These are phyloP conservation scores for Anaspis maculata DNA, from an alignment of 2,888 invertebrate species.

Conservation along the genomic window DNA sequence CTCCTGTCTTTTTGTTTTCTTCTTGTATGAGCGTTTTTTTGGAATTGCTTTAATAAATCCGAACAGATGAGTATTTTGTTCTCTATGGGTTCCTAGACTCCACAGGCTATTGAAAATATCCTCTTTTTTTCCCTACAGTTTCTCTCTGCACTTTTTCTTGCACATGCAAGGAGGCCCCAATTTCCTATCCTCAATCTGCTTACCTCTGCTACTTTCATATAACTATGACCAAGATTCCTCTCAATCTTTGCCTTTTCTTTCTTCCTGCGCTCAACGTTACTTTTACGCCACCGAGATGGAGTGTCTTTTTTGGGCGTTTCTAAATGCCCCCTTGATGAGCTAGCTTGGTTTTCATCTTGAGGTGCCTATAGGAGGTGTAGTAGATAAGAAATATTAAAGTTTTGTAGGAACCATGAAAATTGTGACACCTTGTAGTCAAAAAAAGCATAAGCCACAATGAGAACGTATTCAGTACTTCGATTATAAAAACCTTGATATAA, in stretches of 20 bases:
- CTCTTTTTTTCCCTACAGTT: slow-evolving; percentile 5
- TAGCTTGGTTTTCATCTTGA: too few species aligned
- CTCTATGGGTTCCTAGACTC: slow-evolving; percentile 8
- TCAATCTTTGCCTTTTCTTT: neutral
- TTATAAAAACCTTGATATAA: too few species aligned
- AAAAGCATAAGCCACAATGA: too few species aligned
- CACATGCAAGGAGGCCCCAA: slow-evolving; percentile 3
- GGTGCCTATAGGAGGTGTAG: too few species aligned
- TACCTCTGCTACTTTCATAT: neutral
- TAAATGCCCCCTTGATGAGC: too few species aligned
- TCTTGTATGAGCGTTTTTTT: slow-evolving; percentile 12
- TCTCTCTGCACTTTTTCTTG: slow-evolving; percentile 9
- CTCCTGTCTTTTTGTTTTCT: slow-evolving; percentile 12
- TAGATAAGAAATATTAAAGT: too few species aligned
- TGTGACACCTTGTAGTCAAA: too few species aligned
- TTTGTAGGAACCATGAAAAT: too few species aligned
- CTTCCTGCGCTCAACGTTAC: neutral
- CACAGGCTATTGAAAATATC: slow-evolving; percentile 12
- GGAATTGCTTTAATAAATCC: slow-evolving; percentile 4
- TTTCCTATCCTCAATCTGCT: neutral
- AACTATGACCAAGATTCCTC: neutral
- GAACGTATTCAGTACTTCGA: too few species aligned
- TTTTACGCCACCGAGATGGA: neutral
- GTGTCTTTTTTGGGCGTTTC: too few species aligned
- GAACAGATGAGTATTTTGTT: slow-evolving; percentile 17